Evolutionary conservation across 1,140 invertebrate species (phyloP).

Genomic region (Oreohelix idahoensis): DNA sequence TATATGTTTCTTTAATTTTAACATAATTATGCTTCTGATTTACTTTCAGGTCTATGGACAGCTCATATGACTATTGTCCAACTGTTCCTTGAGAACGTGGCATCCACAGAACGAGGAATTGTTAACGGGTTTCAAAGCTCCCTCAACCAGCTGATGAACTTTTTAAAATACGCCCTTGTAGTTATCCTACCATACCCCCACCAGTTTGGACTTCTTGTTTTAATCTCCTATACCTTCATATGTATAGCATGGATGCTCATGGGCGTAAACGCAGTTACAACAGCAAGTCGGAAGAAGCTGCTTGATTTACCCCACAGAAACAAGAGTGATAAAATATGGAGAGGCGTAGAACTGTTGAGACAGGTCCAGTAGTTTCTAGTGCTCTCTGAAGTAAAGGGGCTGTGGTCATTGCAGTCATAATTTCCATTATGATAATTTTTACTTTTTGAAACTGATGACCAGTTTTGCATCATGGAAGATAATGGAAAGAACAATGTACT

Average conservation of each 20-base stretch:
- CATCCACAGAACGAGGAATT: conserved; percentile 74
- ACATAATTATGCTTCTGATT: no score
- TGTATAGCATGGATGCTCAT: conserved; percentile 38
- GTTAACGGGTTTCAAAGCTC: conserved; percentile 78
- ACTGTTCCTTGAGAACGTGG: conserved; percentile 76
- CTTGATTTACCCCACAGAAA: no score
- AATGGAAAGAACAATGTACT: no score
- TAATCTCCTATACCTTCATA: conserved; percentile 55
- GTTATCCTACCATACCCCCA: conserved; percentile 53
- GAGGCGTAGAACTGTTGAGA: no score
- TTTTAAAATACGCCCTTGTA: conserved; percentile 76
- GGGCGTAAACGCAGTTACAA: not conserved
- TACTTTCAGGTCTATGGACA: conserved; percentile 76
- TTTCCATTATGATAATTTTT: no score
- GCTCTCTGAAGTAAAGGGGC: no score
- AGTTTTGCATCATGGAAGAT: no score
- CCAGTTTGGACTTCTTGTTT: conserved; percentile 49
- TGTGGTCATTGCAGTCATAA: no score
- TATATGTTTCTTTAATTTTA: no score
- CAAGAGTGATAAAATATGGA: no score
- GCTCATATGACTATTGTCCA: conserved; percentile 78
- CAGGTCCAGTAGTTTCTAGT: no score
- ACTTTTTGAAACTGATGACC: no score
- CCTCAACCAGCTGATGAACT: conserved; percentile 74
- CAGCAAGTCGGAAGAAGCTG: not conserved